Evolutionary conservation across 2,888 invertebrate genomes (phyloP).

Genomic region (Diabrotica balteata): DNA sequence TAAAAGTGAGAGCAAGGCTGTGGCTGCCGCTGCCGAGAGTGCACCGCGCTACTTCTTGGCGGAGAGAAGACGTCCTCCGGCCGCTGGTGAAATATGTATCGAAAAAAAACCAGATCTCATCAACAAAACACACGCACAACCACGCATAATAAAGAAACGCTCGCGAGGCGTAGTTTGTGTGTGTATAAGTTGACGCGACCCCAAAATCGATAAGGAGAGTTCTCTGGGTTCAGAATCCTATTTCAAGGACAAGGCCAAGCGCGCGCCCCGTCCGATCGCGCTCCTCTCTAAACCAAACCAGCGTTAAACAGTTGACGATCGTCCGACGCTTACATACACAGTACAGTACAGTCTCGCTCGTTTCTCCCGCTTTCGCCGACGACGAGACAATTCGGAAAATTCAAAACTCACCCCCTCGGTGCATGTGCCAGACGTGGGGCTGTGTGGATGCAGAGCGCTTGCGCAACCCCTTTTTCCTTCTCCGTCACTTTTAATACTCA

Average conservation of each 20-base stretch:
- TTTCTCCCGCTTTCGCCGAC: conserved; percentile 13
- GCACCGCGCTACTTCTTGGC: conserved; percentile 2
- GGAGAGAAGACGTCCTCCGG: not conserved
- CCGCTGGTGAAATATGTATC: conserved; percentile 1
- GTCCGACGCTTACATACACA: conserved; percentile 25
- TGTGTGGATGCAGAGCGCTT: conserved; percentile 65
- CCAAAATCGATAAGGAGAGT: conserved; percentile 58
- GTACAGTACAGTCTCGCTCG: conserved; percentile 47
- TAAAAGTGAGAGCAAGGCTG: conserved; percentile 33
- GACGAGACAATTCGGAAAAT: conserved; percentile 59
- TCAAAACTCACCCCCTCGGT: conserved; percentile 57
- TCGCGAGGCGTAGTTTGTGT: conserved; percentile 33
- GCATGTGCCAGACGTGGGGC: conserved; percentile 63
- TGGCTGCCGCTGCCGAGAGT: not conserved
- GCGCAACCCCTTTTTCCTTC: conserved; percentile 50
- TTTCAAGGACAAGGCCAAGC: conserved; percentile 69
- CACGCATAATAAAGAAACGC: conserved; percentile 33
- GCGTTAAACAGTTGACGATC: conserved; percentile 28
- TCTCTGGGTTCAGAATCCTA: conserved; percentile 60
- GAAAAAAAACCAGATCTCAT: conserved; percentile 19
- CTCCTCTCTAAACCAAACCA: conserved; percentile 4
- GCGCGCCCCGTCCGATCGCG: conserved; percentile 40
- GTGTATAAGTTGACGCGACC: conserved; percentile 42
- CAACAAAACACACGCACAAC: conserved; percentile 19
- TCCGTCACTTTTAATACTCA: conserved; percentile 50